These are phyloP conservation scores for Opisthograptis luteolata DNA, from an alignment of 2,888 invertebrate genomes.

Conservation along the genomic window DNA sequence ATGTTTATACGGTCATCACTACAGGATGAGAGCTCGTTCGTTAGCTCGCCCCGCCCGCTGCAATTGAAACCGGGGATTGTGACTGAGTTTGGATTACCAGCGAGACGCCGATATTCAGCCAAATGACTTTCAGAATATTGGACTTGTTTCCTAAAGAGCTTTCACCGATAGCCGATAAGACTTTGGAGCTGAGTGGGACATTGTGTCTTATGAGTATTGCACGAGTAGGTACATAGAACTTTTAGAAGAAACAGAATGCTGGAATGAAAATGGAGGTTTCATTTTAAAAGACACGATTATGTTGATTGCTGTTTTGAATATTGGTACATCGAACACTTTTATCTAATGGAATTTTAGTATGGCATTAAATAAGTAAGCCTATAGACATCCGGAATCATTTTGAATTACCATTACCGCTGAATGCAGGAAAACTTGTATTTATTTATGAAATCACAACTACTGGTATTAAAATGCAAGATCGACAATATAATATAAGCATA, in stretches of 20 bases:
- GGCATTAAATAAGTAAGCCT: not conserved
- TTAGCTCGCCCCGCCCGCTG: slow-evolving; percentile 43
- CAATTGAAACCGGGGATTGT: slow-evolving; percentile 46
- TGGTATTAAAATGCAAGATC: slow-evolving; percentile 18
- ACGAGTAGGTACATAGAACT: not conserved
- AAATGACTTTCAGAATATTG: slow-evolving; percentile 39
- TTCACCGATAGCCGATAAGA: slow-evolving; percentile 15
- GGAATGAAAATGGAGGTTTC: not conserved
- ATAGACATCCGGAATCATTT: not conserved
- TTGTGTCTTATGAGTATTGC: slow-evolving; percentile 5
- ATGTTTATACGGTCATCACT: slow-evolving; percentile 8
- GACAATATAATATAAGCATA: slow-evolving; percentile 25
- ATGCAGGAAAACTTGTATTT: slow-evolving; percentile 15
- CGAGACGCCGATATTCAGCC: slow-evolving; percentile 36
- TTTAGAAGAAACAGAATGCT: not conserved
- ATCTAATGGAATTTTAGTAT: no score
- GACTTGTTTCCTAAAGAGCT: slow-evolving; percentile 29
- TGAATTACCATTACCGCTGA: not conserved
- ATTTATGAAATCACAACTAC: slow-evolving; percentile 19
- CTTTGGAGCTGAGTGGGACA: slow-evolving; percentile 1
- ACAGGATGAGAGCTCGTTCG: slow-evolving; percentile 35
- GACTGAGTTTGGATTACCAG: slow-evolving; percentile 45
- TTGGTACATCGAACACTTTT: no score
- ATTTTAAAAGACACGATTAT: no score
- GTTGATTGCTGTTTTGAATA: no score